A percentile compares a stretch with the other conserved stretches of the same genome.
Conservation (phyloP, 2,888 invertebrate species). For the Matsumyia berberina region DNA sequence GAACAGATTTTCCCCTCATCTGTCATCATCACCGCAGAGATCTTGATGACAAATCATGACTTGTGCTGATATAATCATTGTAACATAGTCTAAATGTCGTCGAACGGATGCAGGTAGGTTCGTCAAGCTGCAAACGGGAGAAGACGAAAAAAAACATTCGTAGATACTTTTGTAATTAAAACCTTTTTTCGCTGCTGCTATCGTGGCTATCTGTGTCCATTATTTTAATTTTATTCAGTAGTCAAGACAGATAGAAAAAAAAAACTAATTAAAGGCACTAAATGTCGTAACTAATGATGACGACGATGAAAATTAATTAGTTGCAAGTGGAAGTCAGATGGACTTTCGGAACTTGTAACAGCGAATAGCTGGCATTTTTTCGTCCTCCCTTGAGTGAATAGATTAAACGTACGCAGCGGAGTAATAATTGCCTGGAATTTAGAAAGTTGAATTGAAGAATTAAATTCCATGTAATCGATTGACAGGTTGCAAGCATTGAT, state of each 20-base stretch:
- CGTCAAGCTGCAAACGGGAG: background rate
- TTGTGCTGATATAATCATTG: conserved; percentile 32
- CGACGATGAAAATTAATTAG: conserved; percentile 62
- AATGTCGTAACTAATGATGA: conserved; percentile 67
- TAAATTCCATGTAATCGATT: background rate
- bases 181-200: background rate
- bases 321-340: conserved; percentile 29
- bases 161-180: conserved; percentile 41
- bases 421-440: conserved; percentile 23
- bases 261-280: conserved; percentile 52
- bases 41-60: conserved; percentile 38
- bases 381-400: background rate
- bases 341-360: conserved; percentile 2
- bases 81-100: conserved; percentile 17
- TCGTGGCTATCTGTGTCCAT: conserved; percentile 7
- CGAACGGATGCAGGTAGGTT: conserved; percentile 50
- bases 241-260: conserved; percentile 20
- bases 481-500: conserved; percentile 7
- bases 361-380: background rate
- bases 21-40: conserved; percentile 35
- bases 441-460: conserved; percentile 42
- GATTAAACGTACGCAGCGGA: no score
- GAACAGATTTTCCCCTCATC: conserved; percentile 31
- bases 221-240: conserved; percentile 51
- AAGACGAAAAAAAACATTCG: background rate